Evolutionary conservation across 2,113 vertebrate species (phyloP), one percentile per base, ranked within the genome.

Genomic region (Siniperca knerii): DNA sequence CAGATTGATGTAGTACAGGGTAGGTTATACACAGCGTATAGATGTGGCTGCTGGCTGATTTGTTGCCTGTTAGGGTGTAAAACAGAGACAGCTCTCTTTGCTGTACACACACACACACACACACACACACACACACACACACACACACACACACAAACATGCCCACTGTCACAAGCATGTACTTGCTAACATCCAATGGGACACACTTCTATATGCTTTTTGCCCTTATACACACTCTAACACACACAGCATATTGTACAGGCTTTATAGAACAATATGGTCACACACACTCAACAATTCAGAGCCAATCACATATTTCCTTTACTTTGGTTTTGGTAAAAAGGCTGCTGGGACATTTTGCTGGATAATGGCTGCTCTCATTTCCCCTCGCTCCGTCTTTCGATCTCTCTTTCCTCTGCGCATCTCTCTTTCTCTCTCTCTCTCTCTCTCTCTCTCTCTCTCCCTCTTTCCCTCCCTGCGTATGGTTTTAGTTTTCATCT

Each of bases 401-500:
- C 68, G 1, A 81, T 82, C 88, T 81, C 66, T 72, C 60, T 83
- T 68, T 79, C 54, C 78, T 70, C 62, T 13, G 15, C 25, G 11
- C 58, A 23, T 74, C 70, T 44, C 33, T 80, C 72, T 64, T 35
- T 37, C 66, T 40, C 73, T 23, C 64, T 40, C 29, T 52, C 35
- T 42, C 58, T 15, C 54, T 37, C 50, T 48, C n/a, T 77, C 25
- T 74, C 70, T 44, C 33, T 80, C 72, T 64, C 44, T 37, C 66
- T 40, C 73, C 20, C 64, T 40, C 29, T 52, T 25, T 42, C 58
- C 20, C 54, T 37, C 50, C 54, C n/a, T 77, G 73, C 84, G 89
- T 90, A 92, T 93, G 93, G 92, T 92, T 92, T 92, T 85, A 77
- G 77, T 93, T 93, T 92, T 84, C 79, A 67, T 92, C 86, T 85